Percentiles rank a stretch among this genome's conserved stretches.
These are phyloP conservation scores for Notiomystis cincta DNA, from an alignment of 2,113 vertebrate species.

Conservation along the genomic window DNA sequence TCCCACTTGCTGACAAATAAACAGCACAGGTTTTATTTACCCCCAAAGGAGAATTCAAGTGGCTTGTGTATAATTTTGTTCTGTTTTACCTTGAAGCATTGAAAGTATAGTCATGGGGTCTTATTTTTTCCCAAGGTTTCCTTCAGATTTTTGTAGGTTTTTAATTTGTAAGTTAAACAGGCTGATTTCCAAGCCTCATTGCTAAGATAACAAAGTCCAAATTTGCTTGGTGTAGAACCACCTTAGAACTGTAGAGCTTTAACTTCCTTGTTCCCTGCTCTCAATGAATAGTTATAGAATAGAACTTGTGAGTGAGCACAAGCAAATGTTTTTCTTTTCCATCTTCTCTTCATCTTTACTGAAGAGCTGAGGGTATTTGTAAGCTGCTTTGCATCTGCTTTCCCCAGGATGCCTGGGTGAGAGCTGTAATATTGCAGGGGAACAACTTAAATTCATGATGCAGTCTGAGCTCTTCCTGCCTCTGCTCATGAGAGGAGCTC, in stretches of 20 bases:
- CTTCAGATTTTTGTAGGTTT: background rate
- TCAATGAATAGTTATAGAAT: background rate
- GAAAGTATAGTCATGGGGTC: background rate
- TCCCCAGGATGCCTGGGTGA: background rate
- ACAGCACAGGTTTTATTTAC: background rate
- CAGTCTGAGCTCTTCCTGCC: background rate
- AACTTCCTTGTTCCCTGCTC: background rate
- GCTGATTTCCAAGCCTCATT: background rate
- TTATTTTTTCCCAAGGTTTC: background rate
- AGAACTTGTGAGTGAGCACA: background rate
- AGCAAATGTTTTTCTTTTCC: background rate
- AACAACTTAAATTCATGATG: background rate
- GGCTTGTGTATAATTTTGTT: background rate
- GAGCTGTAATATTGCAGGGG: background rate
- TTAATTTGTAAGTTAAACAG: background rate
- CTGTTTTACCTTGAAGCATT: background rate
- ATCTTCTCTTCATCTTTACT: background rate
- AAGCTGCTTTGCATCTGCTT: slow-evolving; percentile 18
- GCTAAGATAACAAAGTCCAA: background rate
- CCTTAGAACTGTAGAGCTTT: background rate
- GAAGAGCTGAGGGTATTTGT: background rate
- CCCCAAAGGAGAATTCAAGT: background rate
- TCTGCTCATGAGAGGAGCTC: background rate
- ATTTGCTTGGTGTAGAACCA: background rate
- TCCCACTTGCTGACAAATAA: background rate